A percentile compares a stretch with the other conserved stretches of the same genome.
Conservation (phyloP, 1,140 invertebrate genomes). For the Ceratoteleas bidentatus region DNA sequence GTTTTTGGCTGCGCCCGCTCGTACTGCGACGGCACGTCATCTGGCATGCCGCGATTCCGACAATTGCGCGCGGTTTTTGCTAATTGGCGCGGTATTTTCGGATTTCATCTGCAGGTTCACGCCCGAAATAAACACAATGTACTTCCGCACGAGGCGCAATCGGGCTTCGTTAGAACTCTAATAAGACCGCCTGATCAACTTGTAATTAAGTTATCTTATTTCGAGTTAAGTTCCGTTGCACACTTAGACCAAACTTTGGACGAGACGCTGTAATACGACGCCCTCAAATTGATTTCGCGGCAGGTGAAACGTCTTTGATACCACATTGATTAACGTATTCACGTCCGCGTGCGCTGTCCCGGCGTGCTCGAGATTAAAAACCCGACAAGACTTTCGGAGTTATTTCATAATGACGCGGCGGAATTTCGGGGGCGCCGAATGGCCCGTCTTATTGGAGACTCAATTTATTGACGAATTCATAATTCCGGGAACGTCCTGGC, state of each 20-base stretch:
- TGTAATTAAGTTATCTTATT: conserved; percentile 56
- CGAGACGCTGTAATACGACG: conserved; percentile 21
- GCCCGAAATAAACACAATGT: conserved; percentile 45
- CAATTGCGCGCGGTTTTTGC: conserved; percentile 15
- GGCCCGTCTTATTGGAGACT: too few relatives aligned
- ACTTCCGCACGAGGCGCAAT: conserved; percentile 5
- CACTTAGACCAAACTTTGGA: conserved; percentile 35
- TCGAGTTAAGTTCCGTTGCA: conserved; percentile 33
- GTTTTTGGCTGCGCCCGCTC: conserved; percentile 17
- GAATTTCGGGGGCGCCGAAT: too few relatives aligned
- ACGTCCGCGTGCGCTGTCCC: conserved; percentile 20
- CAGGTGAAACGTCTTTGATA: conserved; percentile 23
- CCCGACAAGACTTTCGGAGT: background rate
- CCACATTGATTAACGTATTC: conserved; percentile 28
- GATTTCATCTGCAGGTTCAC: conserved; percentile 58
- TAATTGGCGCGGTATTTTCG: conserved; percentile 37
- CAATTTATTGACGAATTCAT: conserved; percentile 40
- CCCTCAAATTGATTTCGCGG: conserved; percentile 21
- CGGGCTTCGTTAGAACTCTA: conserved; percentile 46
- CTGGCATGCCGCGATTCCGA: too few relatives aligned
- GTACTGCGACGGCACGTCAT: too few relatives aligned
- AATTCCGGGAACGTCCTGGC: conserved; percentile 6
- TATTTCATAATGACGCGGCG: too few relatives aligned
- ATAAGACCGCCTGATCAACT: conserved; percentile 50
- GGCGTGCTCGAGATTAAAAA: conserved; percentile 21